A percentile compares a stretch with the other conserved stretches of the same genome.
Evolutionary conservation across 2,888 invertebrate species (phyloP).

Genomic region (Mimachlamys varia): DNA sequence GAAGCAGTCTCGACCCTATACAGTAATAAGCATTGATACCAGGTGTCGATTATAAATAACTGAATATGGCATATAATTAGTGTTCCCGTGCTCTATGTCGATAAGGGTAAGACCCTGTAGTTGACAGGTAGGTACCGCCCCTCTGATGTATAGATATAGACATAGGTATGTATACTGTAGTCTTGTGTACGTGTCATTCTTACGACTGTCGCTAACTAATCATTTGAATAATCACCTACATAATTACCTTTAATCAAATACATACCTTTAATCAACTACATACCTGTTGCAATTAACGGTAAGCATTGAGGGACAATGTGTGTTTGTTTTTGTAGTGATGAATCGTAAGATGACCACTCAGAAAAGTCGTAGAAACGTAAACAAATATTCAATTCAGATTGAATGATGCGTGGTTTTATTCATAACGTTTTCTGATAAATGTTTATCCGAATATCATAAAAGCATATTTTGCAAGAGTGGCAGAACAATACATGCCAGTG

Average conservation of each 20-base stretch:
- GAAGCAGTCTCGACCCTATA: not conserved
- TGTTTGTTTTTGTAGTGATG: too few species aligned
- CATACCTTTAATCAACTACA: not conserved
- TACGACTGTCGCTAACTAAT: not conserved
- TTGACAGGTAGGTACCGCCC: not conserved
- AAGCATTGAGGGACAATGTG: not conserved
- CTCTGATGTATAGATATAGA: not conserved
- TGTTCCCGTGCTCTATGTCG: not conserved
- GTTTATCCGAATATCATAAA: too few species aligned
- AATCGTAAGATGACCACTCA: not conserved
- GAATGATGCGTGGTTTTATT: too few species aligned
- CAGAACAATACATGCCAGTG: too few species aligned
- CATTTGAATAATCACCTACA: slow-evolving; percentile 11
- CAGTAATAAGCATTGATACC: not conserved
- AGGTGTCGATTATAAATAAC: slow-evolving; percentile 11
- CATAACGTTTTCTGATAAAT: too few species aligned
- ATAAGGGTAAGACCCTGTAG: not conserved
- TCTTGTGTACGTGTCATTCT: not conserved
- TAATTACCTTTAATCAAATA: not conserved
- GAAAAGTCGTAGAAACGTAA: not conserved
- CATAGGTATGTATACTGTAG: not conserved
- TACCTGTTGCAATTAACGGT: not conserved
- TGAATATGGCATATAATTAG: slow-evolving; percentile 8
- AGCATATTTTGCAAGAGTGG: too few species aligned
- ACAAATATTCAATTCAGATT: too few species aligned